Percentiles rank a stretch among this genome's conserved stretches.
phyloP scores from a whole-genome alignment of 2,113 vertebrate species.

The Dermatemys mawii region DNA sequence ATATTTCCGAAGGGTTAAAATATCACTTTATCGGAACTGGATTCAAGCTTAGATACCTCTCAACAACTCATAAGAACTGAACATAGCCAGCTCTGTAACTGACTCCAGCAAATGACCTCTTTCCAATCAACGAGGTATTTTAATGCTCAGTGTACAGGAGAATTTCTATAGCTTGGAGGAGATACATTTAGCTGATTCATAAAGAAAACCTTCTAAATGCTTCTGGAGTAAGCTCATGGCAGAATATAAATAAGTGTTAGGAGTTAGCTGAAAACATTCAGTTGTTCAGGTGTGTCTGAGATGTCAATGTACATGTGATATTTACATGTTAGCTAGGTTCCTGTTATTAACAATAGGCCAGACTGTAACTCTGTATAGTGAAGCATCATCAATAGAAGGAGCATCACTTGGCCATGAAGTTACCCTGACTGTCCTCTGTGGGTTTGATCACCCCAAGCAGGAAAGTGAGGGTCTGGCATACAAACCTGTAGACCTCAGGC shows the following conservation, averaged over 20 bases:
- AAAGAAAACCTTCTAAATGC: background rate
- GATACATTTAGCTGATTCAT: background rate
- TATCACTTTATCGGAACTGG: constrained; percentile 1
- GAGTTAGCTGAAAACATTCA: background rate
- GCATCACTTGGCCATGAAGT: background rate
- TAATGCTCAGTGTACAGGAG: background rate
- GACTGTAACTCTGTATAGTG: background rate
- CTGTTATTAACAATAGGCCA: background rate
- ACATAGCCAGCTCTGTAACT: background rate
- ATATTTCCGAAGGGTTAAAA: background rate
- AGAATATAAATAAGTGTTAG: background rate
- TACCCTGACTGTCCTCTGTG: background rate
- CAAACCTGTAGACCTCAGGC: accelerated
- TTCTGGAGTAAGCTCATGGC: background rate
- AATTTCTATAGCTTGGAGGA: background rate
- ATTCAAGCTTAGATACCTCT: background rate
- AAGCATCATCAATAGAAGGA: accelerated
- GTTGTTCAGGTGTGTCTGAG: background rate
- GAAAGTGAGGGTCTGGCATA: accelerated
- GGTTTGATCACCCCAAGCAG: background rate
- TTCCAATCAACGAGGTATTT: background rate
- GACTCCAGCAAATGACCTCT: background rate
- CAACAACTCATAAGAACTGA: background rate
- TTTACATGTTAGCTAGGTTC: background rate
- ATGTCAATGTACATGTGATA: background rate